Base-by-base conservation (phyloP, 2,113 vertebrate genomes). In the Dinomys branickii region DNA sequence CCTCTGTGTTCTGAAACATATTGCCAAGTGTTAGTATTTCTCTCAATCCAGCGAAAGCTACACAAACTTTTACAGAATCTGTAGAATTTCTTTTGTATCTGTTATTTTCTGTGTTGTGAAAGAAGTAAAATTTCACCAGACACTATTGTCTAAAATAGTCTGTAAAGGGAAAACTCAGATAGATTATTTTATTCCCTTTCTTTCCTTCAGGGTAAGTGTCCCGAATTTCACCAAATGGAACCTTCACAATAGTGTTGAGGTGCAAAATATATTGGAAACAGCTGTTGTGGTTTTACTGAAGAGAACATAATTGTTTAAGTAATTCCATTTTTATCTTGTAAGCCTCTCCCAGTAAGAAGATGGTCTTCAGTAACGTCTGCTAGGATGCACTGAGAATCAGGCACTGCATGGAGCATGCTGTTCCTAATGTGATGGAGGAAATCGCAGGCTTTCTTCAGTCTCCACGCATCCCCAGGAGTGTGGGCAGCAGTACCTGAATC, bases 21-120 rank as follows among this genome's bases (percentile, higher is more conserved):
- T 30, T 41, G 16, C 7, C 12, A 63, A 59, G 2, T 33, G 81
- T 85, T 81, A 59, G 28, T 3, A 0, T 65, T 85, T 93, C 69
- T 96, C 90, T 93, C 77, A 88, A 87, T 97, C 13, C 50, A 54
- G 24, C 87, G 83, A 95, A 93, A 91, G 0, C 28, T 38, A 83
- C 19, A 16, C 63, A 61, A 50, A 30, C 30, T 77, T 93, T 30
- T 38, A 80, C 13, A 94, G 33, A 88, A 85, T 47, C 78, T 96
- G 67, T 85, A 95, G n/a, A 28, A 50, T 24, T 84, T 86, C 2
- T 17, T 85, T 17, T 56, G 85, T 35, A 69, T 81, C 8, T 28
- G 3, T 54, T 88, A 4, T 17, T 75, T 59, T 33, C 19, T 9
- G 1, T 63, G 67, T 35, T 84, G 20, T 17, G 30, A 87, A 91